Evolutionary conservation across 2,113 vertebrate species (phyloP).

Genomic region (Sarotherodon lohbergeri): DNA sequence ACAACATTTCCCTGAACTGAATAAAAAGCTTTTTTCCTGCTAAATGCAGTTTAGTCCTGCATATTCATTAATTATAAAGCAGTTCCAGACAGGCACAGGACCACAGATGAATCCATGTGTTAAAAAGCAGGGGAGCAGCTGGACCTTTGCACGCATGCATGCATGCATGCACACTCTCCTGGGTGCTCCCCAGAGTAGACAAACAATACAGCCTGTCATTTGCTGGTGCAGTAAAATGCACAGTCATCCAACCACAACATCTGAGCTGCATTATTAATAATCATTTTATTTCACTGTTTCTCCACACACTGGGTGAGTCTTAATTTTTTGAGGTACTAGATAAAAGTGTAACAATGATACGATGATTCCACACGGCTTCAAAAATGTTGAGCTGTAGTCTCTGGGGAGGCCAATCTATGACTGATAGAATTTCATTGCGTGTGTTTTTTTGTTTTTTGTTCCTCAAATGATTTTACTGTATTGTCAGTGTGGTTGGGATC

Average conservation of each 20-base stretch:
- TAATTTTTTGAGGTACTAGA: neutral
- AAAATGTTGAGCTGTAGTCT: neutral
- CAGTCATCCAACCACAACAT: slow-evolving; percentile 23
- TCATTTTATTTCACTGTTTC: neutral
- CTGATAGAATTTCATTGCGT: neutral
- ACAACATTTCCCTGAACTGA: neutral
- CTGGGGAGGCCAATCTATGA: neutral
- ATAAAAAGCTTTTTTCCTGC: neutral
- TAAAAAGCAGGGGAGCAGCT: neutral
- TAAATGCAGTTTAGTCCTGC: neutral
- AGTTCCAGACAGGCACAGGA: neutral
- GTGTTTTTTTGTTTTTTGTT: fast-evolving
- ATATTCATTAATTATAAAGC: slow-evolving; percentile 3
- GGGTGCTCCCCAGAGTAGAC: neutral
- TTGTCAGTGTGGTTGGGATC: neutral
- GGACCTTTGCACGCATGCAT: neutral
- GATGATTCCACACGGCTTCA: neutral
- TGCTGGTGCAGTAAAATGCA: slow-evolving; percentile 8
- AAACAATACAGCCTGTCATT: neutral
- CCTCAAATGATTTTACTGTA: neutral
- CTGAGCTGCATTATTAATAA: slow-evolving; percentile 38
- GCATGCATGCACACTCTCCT: neutral
- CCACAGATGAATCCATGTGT: neutral
- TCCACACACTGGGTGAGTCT: neutral
- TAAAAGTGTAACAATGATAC: neutral